Evolutionary conservation across 2,797 vertebrate species (phyloP), one percentile per base, ranked within the genome.

Genomic region (Sebastes hubbsi): DNA sequence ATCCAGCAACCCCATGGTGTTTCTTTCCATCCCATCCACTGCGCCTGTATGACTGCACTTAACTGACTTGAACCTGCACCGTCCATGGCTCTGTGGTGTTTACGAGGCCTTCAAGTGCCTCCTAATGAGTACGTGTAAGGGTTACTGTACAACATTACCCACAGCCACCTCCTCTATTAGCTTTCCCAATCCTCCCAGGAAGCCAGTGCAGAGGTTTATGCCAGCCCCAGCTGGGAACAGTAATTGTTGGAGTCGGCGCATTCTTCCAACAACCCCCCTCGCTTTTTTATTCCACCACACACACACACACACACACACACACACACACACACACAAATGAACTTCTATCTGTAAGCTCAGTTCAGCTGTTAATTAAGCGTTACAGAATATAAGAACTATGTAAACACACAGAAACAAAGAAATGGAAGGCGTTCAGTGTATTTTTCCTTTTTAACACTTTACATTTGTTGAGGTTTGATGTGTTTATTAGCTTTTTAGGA

Each of bases 161-260:
- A 77, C 86, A 76, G 84, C 84, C 81, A 90, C 79, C 92, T 90
- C 88, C 87, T 88, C 87, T 68, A 78, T 90, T 88, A 91, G 87
- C 86, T 64, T 60, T 76, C 79, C 87, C 84, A 60, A 74, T 90
- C 82, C 72, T 88, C 87, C 88, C 88, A 89, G 91, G 87, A 88
- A 93, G 91, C 89, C 86, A 65, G 92, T 92, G 91, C 88, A 92
- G 92, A 94, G 89, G 93, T 94, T 96, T 93, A 95, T 92, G 89
- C 88, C 88, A 88, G 60, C 82, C 87, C 94, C 95, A 94, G 93
- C 93, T 93, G 94, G 90, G 88, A 91, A 81, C 83, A 75, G 91
- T 94, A 95, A 95, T 93, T 91, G 89, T 91, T 78, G 77, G 75
- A 91, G 91, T 81, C 88, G 92, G 82, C 56, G 62, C 86, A 84